These are phyloP conservation scores for Melieria crassipennis DNA, from an alignment of 2,888 invertebrate genomes.

Conservation along the genomic window DNA sequence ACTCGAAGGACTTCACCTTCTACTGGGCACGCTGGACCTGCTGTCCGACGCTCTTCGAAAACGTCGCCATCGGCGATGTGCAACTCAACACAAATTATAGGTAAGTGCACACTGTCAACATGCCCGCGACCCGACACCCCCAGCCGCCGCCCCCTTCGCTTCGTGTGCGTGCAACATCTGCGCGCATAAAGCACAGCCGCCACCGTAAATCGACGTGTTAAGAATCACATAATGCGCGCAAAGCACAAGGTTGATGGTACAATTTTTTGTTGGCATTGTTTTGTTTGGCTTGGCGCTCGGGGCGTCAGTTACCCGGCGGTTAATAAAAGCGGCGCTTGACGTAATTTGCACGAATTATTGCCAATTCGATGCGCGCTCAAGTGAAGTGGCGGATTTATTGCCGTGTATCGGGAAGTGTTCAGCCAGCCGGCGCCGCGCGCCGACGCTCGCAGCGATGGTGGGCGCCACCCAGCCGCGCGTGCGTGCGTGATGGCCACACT, in stretches of 20 bases:
- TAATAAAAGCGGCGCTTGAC: constrained; percentile 37
- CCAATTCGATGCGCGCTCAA: constrained; percentile 32
- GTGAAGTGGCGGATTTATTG: constrained; percentile 29
- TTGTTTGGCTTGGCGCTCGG: background rate
- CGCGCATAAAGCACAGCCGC: constrained; percentile 22
- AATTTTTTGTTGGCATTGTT: constrained; percentile 7
- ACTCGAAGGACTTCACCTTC: constrained; percentile 79
- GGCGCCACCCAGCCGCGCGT: constrained; percentile 29
- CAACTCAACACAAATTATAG: constrained; percentile 87
- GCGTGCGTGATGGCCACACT: constrained; percentile 49
- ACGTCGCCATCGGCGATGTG: constrained; percentile 86
- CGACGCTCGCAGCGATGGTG: background rate
- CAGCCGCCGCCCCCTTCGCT: too few relatives aligned
- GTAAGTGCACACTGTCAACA: constrained; percentile 67
- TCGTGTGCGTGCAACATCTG: background rate
- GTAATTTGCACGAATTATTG: constrained; percentile 35
- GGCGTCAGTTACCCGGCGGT: constrained; percentile 1
- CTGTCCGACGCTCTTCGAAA: constrained; percentile 81
- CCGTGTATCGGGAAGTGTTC: background rate
- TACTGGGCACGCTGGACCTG: constrained; percentile 86
- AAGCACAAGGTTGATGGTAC: background rate
- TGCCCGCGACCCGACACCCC: background rate
- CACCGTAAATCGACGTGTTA: constrained; percentile 11
- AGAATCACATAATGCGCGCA: background rate
- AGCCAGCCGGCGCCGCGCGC: background rate